Evolutionary conservation across 1,140 invertebrate genomes (phyloP), one percentile per base, ranked within the genome.

Genomic region (Trichomalopsis sarcophagae): DNA sequence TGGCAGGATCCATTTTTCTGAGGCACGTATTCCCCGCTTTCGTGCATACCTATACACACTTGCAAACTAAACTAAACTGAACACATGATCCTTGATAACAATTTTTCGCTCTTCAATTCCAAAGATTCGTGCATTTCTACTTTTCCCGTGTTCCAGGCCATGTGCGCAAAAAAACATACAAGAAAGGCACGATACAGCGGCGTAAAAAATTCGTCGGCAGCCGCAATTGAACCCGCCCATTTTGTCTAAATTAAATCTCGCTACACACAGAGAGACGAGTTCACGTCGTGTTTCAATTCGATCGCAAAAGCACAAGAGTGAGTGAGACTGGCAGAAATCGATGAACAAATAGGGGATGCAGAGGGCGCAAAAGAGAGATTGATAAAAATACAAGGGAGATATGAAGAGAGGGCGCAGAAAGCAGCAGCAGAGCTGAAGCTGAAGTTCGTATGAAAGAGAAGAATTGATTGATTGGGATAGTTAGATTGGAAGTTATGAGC

Each of bases 381-480:
- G 73, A 44, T 62, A 75, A 75, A 75, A 75, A 44, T 75, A 40
- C 6, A 21, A 36, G 30, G 36, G 36, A 44, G 6, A n/a, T 75
- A 36, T n/a, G 55, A n/a, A 6, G 55, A 62, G 55, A n/a, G 55
- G 6, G 17, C 6, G 13, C 14, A 44, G 40, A 66, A 66, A 27
- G 69, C 6, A 30, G 69, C 6, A 30, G 17, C 11, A 44, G 21
- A 44, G 10, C 13, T 6, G 17, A 44, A 75, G 5, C 17, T 13
- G 36, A 44, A n/a, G 73, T 44, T 75, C 44, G 7, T 40, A 36
- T 40, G 36, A 75, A n/a, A 44, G 36, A 44, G 30, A n/a, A n/a
- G 11, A 36, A 75, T 75, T 75, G 73, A 75, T 75, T 75, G 73
- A 75, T 75, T 44, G 36, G 21, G 44, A 75, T 75, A 10, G 30